A percentile compares a stretch with the other conserved stretches of the same genome.
phyloP scores from a whole-genome alignment of 2,888 invertebrate species.

The Melangyna quadrimaculata region DNA sequence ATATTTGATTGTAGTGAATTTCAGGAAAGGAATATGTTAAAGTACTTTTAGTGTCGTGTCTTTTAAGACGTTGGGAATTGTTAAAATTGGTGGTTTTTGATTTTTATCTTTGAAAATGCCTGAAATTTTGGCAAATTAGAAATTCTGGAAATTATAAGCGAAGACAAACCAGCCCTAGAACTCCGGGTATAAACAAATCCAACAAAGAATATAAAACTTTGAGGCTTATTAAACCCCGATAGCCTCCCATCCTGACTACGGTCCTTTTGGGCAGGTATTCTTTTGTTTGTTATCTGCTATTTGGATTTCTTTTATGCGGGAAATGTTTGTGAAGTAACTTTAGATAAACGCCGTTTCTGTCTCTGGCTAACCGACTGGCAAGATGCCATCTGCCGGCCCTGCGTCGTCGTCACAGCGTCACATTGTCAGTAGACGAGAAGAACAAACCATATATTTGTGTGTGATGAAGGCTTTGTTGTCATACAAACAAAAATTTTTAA shows the following conservation, averaged over 20 bases:
- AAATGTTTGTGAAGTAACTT: constrained; percentile 60
- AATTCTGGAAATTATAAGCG: too few species aligned
- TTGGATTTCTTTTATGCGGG: constrained; percentile 43
- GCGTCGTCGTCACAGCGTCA: background rate
- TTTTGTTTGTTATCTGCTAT: constrained; percentile 19
- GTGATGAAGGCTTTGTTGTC: background rate
- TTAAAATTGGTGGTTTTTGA: too few species aligned
- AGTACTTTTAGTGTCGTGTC: too few species aligned
- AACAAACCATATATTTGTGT: background rate
- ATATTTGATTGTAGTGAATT: too few species aligned
- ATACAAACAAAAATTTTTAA: background rate
- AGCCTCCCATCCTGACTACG: background rate
- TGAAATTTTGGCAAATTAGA: too few species aligned
- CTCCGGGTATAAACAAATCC: too few species aligned
- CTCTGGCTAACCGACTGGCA: background rate
- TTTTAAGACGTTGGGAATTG: too few species aligned
- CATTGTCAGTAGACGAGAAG: background rate
- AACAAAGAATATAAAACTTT: too few species aligned
- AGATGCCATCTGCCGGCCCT: background rate
- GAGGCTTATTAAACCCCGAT: background rate
- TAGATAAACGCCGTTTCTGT: constrained; percentile 42
- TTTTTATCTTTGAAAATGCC: too few species aligned
- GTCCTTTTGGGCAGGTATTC: background rate
- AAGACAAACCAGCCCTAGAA: too few species aligned
- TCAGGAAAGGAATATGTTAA: too few species aligned